Evolutionary conservation across 2,888 invertebrate genomes (phyloP).

Genomic region (Megalurothrips usitatus): DNA sequence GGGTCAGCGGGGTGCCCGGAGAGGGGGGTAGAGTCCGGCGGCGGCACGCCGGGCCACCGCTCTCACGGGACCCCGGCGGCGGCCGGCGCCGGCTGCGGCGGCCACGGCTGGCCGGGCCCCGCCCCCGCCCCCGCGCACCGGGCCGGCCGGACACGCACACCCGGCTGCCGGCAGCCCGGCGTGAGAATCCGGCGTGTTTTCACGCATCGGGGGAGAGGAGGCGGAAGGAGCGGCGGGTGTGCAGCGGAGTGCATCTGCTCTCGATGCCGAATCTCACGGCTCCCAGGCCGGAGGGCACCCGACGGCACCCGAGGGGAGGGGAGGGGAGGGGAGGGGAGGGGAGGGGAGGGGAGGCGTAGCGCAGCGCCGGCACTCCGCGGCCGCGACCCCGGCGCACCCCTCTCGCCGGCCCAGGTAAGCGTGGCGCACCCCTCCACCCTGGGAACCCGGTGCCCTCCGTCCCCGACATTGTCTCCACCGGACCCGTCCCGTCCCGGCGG

Average conservation of each 20-base stretch:
- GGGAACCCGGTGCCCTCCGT: neutral
- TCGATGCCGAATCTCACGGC: neutral
- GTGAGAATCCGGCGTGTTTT: constrained; percentile 15
- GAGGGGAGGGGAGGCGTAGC: too few species aligned
- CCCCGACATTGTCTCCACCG: too few species aligned
- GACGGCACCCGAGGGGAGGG: neutral
- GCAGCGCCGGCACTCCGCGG: too few species aligned
- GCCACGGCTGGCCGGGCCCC: too few species aligned
- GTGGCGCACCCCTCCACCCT: neutral
- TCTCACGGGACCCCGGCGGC: neutral
- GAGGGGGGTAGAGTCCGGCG: neutral
- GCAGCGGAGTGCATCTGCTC: neutral
- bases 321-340: neutral
- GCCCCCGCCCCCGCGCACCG: too few species aligned
- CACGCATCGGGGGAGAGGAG: constrained; percentile 18
- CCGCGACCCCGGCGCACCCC: neutral
- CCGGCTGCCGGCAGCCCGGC: neutral
- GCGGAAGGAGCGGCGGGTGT: neutral
- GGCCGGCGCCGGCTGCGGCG: neutral
- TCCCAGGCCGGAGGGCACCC: neutral
- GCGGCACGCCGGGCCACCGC: neutral
- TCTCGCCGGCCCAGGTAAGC: neutral
- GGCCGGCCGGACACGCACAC: neutral
- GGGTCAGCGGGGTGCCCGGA: too few species aligned
- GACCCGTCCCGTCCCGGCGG: neutral